A percentile compares a stretch with the other conserved stretches of the same genome.
These are phyloP conservation scores for Andrena marginata DNA, from an alignment of 2,888 invertebrate species.

Conservation along the genomic window DNA sequence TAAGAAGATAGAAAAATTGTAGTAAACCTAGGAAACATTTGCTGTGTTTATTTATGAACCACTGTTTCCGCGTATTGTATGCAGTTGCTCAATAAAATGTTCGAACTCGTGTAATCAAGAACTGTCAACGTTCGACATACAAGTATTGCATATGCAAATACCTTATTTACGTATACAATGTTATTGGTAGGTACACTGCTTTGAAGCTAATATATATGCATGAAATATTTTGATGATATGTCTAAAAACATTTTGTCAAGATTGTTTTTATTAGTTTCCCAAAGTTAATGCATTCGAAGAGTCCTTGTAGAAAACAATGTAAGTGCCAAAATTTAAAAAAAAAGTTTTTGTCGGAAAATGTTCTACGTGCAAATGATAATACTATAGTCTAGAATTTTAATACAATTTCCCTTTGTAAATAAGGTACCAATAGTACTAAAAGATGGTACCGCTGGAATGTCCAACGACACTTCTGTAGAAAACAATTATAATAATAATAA, in stretches of 20 bases:
- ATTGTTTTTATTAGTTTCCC: neutral
- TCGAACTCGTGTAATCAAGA: neutral
- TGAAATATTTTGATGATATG: neutral
- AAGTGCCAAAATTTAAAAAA: too few species aligned
- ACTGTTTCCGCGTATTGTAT: neutral
- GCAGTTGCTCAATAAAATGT: constrained; percentile 1
- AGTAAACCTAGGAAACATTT: constrained; percentile 48
- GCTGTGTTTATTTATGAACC: neutral
- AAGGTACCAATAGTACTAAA: too few species aligned
- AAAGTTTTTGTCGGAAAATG: too few species aligned
- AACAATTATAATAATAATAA: too few species aligned
- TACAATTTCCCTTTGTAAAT: too few species aligned
- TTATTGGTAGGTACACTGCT: neutral
- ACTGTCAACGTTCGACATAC: neutral
- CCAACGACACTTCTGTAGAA: too few species aligned
- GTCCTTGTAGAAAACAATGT: too few species aligned
- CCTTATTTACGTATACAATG: neutral
- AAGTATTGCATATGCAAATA: neutral
- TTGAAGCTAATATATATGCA: neutral
- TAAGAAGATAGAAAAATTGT: constrained; percentile 37
- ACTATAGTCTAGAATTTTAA: too few species aligned
- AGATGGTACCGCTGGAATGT: too few species aligned
- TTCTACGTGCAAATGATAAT: too few species aligned
- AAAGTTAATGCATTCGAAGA: too few species aligned
- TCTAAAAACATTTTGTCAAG: neutral